Conservation (phyloP, 2,797 vertebrate genomes). For the Basileuterus tristriatus region DNA sequence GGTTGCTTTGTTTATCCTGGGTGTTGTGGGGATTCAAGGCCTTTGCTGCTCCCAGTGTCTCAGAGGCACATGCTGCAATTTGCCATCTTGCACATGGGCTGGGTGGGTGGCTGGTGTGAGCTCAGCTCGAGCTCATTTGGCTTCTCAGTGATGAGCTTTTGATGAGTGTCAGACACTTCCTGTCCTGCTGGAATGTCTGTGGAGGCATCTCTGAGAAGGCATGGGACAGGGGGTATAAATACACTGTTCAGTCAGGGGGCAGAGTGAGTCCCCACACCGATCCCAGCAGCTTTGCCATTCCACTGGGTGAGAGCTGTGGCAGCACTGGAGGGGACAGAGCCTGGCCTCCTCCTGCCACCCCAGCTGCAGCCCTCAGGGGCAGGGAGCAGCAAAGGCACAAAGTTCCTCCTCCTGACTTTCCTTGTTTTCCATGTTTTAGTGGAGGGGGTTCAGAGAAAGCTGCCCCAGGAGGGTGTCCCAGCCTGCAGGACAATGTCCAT, state of each 20-base stretch:
- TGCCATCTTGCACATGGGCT: slow-evolving; percentile 17
- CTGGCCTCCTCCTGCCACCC: background rate
- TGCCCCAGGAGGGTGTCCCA: background rate
- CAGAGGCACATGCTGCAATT: slow-evolving; percentile 30
- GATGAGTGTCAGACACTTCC: background rate
- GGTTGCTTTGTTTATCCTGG: slow-evolving; percentile 1
- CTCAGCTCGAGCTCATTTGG: background rate
- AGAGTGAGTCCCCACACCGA: background rate
- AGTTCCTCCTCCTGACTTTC: background rate
- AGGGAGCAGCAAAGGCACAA: background rate
- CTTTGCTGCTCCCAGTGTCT: slow-evolving; percentile 23
- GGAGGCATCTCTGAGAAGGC: background rate
- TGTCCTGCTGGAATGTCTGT: background rate
- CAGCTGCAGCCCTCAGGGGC: rapidly evolving
- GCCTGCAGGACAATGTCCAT: background rate
- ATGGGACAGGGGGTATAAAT: background rate
- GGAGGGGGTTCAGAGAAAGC: background rate
- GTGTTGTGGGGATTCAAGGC: background rate
- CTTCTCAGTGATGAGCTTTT: background rate
- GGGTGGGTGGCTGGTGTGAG: slow-evolving; percentile 32
- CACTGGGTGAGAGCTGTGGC: background rate
- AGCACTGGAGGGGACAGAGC: background rate
- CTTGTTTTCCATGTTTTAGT: background rate
- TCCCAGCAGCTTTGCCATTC: background rate
- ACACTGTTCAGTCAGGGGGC: background rate